Base-by-base conservation (phyloP, 64 coral and sea anemone species). In the Montipora sp. region DNA sequence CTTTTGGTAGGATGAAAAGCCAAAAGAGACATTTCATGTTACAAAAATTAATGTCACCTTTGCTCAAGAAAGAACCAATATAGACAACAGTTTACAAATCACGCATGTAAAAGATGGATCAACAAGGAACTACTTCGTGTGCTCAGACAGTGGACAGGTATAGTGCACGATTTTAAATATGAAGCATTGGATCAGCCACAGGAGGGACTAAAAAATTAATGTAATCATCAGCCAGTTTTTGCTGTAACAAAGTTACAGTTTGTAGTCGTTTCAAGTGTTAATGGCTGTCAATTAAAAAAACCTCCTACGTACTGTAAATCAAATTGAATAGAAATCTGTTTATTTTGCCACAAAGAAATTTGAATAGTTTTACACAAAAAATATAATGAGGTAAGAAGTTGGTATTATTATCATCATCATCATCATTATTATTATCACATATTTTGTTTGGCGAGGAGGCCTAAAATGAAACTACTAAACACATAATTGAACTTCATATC, bases 121-220 rank as follows among this genome's bases (percentile, higher is more conserved):
- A 18, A 98, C 96, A 59, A 92, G 96, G 44, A 98, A 95, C 49
- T 95, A 88, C 50, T 98, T 98, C 88, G 94, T 98, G 7, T 90
- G 65, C 11, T 93, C 96, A 45, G 96, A 95, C 12, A 87, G 90
- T 27, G 96, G 96, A 75, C 53, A 95, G 87, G 96, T 98, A 49
- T 49, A 67, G 21, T 71, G 5, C 19, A 71, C 3, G 11, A 63
- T 63, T 63, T 63, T 63, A 0, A 12, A 63, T 12, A 16, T 11
- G 9, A 15, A 3, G 3, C 9, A 55, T 63, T 16, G 60, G 1
- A 57, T 57, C 6, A 57, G 53, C 53, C 11, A 8, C 7, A 11
- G 7, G 1, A 57, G 53, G 6, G 7, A 57, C 53, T 36, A 36
- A 36, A 36, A 36, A 36, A 36, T 36, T 36, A 36, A 36, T 2